phyloP scores from a whole-genome alignment of 2,797 vertebrate genomes.

The Lithobates sylvaticus region DNA sequence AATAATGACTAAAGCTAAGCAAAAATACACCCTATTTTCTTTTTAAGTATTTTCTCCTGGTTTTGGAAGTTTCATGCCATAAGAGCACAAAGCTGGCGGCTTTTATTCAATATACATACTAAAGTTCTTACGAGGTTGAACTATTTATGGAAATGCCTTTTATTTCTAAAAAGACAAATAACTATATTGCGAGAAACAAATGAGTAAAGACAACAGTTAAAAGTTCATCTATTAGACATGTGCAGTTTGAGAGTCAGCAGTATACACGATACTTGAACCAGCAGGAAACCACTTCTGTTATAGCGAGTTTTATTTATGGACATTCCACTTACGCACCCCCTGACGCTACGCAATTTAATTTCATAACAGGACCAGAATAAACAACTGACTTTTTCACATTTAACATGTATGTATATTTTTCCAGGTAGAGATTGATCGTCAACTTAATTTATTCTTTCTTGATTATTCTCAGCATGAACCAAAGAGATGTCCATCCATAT shows the following conservation, averaged over 20 bases:
- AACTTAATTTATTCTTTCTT: conserved; percentile 54
- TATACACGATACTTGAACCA: conserved; percentile 29
- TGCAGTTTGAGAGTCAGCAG: conserved; percentile 31
- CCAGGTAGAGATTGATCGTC: conserved; percentile 33
- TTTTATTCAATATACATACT: neutral
- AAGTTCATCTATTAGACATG: conserved; percentile 39
- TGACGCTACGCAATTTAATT: conserved; percentile 59
- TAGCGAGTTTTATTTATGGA: conserved; percentile 53
- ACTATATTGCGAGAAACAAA: neutral
- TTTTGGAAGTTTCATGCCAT: no score
- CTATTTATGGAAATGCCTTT: conserved; percentile 33
- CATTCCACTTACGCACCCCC: conserved; percentile 50
- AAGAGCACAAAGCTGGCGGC: no score
- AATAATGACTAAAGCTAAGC: no score
- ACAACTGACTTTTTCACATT: conserved; percentile 46
- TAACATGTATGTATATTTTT: conserved; percentile 52
- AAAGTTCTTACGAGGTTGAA: neutral
- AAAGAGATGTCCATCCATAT: conserved; percentile 57
- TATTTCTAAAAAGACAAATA: conserved; percentile 41
- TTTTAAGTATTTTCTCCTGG: no score
- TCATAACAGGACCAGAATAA: conserved; percentile 52
- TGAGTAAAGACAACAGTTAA: conserved; percentile 23
- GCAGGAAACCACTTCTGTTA: conserved; percentile 46
- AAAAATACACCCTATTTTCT: no score
- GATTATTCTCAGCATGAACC: conserved; percentile 49